Evolutionary conservation across 2,888 invertebrate species (phyloP).

Genomic region (Agrotis ipsilon): DNA sequence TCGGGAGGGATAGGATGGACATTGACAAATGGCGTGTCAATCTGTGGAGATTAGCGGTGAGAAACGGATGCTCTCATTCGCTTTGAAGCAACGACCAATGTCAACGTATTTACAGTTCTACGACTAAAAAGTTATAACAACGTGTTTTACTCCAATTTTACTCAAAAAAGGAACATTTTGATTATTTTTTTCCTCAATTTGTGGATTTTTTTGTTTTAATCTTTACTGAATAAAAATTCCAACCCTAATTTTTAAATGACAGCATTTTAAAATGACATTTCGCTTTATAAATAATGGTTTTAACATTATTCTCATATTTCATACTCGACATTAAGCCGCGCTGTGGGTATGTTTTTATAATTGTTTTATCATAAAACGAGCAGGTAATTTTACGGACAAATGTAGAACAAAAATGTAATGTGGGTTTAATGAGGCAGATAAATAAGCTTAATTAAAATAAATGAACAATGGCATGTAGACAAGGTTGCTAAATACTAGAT

Average conservation of each 20-base stretch:
- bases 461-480: neutral
- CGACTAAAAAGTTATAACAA: neutral
- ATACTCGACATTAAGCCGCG: neutral
- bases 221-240: neutral
- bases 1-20: slow-evolving; percentile 40
- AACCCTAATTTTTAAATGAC: neutral
- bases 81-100: slow-evolving; percentile 25
- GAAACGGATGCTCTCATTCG: slow-evolving; percentile 31
- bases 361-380: slow-evolving; percentile 10
- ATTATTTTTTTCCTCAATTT: neutral
- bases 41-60: slow-evolving; percentile 50
- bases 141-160: neutral
- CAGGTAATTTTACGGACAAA: slow-evolving; percentile 6
- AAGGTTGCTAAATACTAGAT: neutral
- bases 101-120: slow-evolving; percentile 13
- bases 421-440: slow-evolving; percentile 8
- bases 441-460: slow-evolving; percentile 33
- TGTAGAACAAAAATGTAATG: slow-evolving; percentile 7
- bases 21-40: slow-evolving; percentile 61
- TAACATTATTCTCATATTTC: slow-evolving; percentile 17
- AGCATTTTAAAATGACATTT: neutral
- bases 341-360: neutral
- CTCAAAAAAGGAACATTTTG: neutral
- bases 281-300: slow-evolving; percentile 4
- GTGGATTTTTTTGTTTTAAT: neutral